Percentiles rank a stretch among this genome's conserved stretches.
phyloP scores from a whole-genome alignment of 2,113 vertebrate genomes.

The Clarias batrachus region DNA sequence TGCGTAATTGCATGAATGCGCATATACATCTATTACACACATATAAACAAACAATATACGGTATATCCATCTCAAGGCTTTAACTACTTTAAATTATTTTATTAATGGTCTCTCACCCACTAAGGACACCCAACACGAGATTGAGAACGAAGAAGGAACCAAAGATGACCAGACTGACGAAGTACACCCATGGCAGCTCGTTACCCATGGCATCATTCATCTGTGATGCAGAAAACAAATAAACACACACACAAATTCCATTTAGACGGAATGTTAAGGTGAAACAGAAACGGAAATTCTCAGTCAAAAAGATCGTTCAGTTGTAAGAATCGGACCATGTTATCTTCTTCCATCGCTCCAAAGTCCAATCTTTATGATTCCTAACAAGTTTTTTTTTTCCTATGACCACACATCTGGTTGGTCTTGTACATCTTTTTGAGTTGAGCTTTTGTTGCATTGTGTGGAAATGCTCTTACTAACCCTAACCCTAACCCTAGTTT shows the following conservation, averaged over 20 bases:
- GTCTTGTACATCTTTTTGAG: no score
- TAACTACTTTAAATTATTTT: background rate
- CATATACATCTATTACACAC: background rate
- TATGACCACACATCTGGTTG: no score
- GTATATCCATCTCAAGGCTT: background rate
- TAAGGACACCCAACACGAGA: slow-evolving; percentile 98
- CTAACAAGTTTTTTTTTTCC: no score
- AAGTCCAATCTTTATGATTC: no score
- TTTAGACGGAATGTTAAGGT: background rate
- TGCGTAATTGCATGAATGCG: slow-evolving; percentile 1
- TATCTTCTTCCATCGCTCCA: no score
- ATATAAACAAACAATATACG: background rate
- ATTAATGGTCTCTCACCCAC: slow-evolving; percentile 80
- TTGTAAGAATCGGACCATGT: no score
- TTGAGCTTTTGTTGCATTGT: no score
- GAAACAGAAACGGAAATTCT: background rate
- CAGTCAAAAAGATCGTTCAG: background rate
- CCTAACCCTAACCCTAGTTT: no score
- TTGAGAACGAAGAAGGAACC: slow-evolving; percentile 99
- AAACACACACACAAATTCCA: slow-evolving; percentile 56
- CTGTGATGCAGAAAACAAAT: slow-evolving; percentile 76
- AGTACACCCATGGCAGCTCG: slow-evolving; percentile 99
- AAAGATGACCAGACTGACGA: slow-evolving; percentile 99
- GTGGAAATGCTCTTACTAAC: no score
- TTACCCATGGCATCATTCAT: slow-evolving; percentile 99